Base-by-base conservation (phyloP, 1,140 invertebrate species). In the Drosophila lacteicornis region DNA sequence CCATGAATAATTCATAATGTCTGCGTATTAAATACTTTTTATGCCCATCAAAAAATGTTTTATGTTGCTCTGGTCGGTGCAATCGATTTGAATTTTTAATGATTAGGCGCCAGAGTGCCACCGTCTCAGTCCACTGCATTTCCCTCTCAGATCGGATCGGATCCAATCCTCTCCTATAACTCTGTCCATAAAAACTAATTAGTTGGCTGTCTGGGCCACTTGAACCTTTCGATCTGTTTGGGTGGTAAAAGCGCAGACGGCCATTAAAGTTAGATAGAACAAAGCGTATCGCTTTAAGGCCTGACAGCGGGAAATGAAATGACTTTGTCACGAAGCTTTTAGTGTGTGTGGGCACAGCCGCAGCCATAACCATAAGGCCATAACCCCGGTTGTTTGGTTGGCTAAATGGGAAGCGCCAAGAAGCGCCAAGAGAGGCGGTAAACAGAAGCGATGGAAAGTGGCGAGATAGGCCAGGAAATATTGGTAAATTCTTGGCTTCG, bases 61-160 rank as follows among this genome's bases (percentile, higher is more conserved):
- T 88, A 88, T 88, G 83, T 74, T 51, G 57, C 45, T 60, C 53
- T 69, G 56, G 47, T 66, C 57, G 33, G 46, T 85, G 80, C 83
- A 81, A 83, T 91, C 83, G 88, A 91, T 91, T 91, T 91, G 87
- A 91, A 91, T 91, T 91, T 87, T 91, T 91, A 91, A 91, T 91
- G 88, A 91, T 87, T 91, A 91, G 87, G 87, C 87, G 87, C 87
- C 87, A 91, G 62, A 88, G 75, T 83, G 80, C 85, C 85, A 90
- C 85, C 67, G 78, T 46, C 53, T 46, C 55, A 47, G 25, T 38
- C 13, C 53, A 56, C 19, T 40, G 36, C 53, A 38, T 30, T 42
- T 67, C 46, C 67, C 49, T 38, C 40, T 27, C 66, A 1, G 12
- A 36, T 25, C 22, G 25, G 3, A 2, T 50, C 47, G 11, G 46